Base-by-base conservation (phyloP, 2,888 invertebrate genomes). In the Acleris literana region DNA sequence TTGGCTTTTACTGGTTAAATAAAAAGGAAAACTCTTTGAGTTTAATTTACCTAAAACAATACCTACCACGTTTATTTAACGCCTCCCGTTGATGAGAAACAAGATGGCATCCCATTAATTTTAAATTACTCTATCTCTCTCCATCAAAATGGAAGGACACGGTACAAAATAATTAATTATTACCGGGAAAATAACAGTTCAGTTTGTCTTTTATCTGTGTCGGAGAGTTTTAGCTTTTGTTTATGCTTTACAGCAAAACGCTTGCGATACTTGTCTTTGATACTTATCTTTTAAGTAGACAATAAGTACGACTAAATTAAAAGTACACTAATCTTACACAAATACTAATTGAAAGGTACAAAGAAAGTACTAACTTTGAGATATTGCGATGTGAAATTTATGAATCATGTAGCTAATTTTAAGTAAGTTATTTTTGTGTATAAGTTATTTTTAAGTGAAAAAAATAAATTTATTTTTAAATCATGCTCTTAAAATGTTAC, bases 51-150 rank as follows among this genome's bases (percentile, higher is more conserved):
- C 48, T 62, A 62, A 66, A 52, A 62, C 57, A 66, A 59, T 62
- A 61, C 46, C 39, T 52, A 71, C 74, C 72, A 75, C 74, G 74
- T 82, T 83, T 81, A 83, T 85, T 83, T 83, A 83, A 81, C 77
- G 76, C 79, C 75, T 77, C 76, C 73, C 74, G 78, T 79, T 84
- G 84, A 84, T 80, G 83, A 84, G 82, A 76, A 81, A 78, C 82
- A 82, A 82, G 83, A 84, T 82, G 85, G 83, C 77, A 71, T 77
- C 68, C 80, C 81, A 83, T 87, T 85, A 83, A 86, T 85, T 85
- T 85, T 83, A 82, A 83, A 87, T 84, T 81, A 82, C 81, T 85
- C 81, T 85, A 82, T 83, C 82, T 79, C 76, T 73, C 78, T 77
- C 79, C 80, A 81, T 85, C 81, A 82, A 82, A 84, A 81, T 74